Evolutionary conservation across 2,888 invertebrate genomes (phyloP), one percentile per base, ranked within the genome.

Genomic region (Agrotis ipsilon): DNA sequence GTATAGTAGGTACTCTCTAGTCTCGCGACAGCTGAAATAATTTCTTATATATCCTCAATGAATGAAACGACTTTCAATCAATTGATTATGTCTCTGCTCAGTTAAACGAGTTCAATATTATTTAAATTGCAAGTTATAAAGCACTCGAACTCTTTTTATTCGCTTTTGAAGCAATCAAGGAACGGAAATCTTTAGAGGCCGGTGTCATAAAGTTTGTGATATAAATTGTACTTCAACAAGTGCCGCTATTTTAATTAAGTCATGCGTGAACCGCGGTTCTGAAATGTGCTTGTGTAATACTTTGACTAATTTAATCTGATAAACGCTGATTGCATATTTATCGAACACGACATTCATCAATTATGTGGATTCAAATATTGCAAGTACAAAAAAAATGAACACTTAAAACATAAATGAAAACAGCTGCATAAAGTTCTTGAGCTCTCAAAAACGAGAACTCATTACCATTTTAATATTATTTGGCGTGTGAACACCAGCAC

Each of bases 21-120:
- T 55, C 49, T 76, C 69, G 48, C 83, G 85, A 83, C 80, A 78
- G 72, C 87, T 90, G 84, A 90, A 92, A 90, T 87, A 75, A 88
- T 88, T 91, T 82, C 85, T 87, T 88, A 87, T 91, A 90, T 89
- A 91, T 92, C 89, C 85, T 86, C 89, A 90, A 88, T 92, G 89
- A 91, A 86, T 89, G 80, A 84, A 85, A 82, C 78, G 83, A 85
- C 91, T 92, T 93, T 93, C 92, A 84, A 89, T 88, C 80, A 78
- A 87, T 87, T 86, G 82, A 75, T 74, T 78, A 87, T 83, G 82
- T 89, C 91, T 91, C 83, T 88, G 88, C 87, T 86, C 83, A 84
- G 83, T 84, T 89, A 83, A 87, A 85, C 85, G 86, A 81, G 80
- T 84, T 86, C 78, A 86, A 88, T 83, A 80, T 65, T 72, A 78